Conservation (phyloP, 1,140 invertebrate genomes). For the Pachypsylla venusta region DNA sequence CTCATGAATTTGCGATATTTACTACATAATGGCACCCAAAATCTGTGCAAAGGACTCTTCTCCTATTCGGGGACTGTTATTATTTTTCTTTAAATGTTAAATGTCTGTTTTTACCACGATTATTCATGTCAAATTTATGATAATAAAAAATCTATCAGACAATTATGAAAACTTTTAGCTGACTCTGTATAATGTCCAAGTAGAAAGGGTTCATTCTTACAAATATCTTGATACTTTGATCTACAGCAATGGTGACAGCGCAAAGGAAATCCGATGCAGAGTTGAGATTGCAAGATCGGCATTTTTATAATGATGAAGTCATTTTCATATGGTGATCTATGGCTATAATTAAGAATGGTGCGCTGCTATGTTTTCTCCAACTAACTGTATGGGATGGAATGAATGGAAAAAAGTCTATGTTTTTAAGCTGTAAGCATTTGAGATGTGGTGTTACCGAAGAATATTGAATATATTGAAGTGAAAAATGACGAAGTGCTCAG, state of each 20-base stretch:
- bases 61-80: too few species aligned
- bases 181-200: neutral
- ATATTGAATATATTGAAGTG: slow-evolving; percentile 8
- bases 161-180: neutral
- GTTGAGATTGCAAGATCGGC: slow-evolving; percentile 8
- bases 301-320: too few species aligned
- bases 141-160: too few species aligned
- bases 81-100: too few species aligned
- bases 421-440: neutral
- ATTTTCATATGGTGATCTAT: neutral
- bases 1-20: too few species aligned
- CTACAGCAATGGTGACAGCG: neutral
- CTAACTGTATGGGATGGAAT: neutral
- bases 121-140: too few species aligned
- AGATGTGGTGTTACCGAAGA: neutral
- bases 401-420: neutral
- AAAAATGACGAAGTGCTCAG: neutral
- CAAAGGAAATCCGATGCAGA: neutral
- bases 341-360: neutral
- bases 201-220: slow-evolving; percentile 9
- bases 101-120: too few species aligned
- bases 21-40: too few species aligned
- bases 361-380: neutral
- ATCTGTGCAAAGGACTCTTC: too few species aligned
- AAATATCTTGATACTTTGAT: slow-evolving; percentile 9